Evolutionary conservation across 2,797 vertebrate genomes (phyloP), one percentile per base, ranked within the genome.

Genomic region (Discoglossus pictus): DNA sequence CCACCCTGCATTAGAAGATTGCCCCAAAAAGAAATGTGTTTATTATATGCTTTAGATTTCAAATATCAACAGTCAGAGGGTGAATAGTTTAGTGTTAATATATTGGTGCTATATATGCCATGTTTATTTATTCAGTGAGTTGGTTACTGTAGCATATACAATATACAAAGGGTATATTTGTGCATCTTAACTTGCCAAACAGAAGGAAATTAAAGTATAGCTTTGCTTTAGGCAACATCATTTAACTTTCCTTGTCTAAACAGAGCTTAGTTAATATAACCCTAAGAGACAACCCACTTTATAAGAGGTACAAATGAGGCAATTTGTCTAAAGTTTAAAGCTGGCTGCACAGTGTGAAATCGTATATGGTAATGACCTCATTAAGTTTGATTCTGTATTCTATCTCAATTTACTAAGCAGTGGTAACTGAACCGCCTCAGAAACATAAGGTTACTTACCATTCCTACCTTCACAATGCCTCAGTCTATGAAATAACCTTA

Each of bases 351-450:
- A 62, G 46, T 51, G 46, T 62, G 46, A 62, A 62, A 38, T 62
- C 60, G 16, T 48, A 48, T 62, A 50, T 36, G 60, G 44, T 62
- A 62, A 62, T 62, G 46, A 46, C 46, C 60, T 62, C 46, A 62
- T 62, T 62, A 62, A 62, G 60, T 46, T 51, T 62, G 59, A 61
- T 61, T 61, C 38, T 61, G 60, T 51, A 62, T 62, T 50, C 60
- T 50, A 23, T 7, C 43, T 50, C 51, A 62, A 50, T 51, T 62
- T 62, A 62, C 46, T 62, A 35, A 62, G 34, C 46, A 62, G 46
- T 38, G 46, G 38, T 39, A 56, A 56, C 20, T 55, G 34, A 55
- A 36, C 34, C 21, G 10, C 20, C 23, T 23, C 11, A 7, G 39
- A 38, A 38, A 55, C 52, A 55, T 55, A 36, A 7, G 6, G 51